Evolutionary conservation across 2,113 vertebrate species (phyloP).

Genomic region (Thunnus thynnus): DNA sequence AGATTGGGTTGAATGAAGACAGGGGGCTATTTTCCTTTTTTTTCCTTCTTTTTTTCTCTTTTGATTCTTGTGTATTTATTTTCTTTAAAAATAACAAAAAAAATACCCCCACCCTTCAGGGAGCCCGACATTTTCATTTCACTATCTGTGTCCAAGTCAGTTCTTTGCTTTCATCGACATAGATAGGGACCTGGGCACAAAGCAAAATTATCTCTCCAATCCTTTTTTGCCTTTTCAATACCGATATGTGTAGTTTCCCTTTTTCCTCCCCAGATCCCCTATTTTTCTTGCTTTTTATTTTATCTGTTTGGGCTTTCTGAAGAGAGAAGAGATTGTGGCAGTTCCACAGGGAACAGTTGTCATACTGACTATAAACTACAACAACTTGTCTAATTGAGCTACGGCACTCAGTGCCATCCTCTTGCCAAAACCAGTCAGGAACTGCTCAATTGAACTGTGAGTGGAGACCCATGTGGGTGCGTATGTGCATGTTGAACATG

Average conservation of each 20-base stretch:
- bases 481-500: slow-evolving; percentile 22
- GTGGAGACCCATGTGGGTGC: slow-evolving; percentile 32
- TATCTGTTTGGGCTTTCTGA: slow-evolving; percentile 6
- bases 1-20: not conserved
- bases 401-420: slow-evolving; percentile 42
- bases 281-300: slow-evolving; percentile 5
- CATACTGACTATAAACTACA: slow-evolving; percentile 63
- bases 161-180: slow-evolving; percentile 25
- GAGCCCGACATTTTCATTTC: not conserved
- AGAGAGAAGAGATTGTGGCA: slow-evolving; percentile 4
- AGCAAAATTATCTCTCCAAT: slow-evolving; percentile 4
- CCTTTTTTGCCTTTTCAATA: not conserved
- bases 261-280: not conserved
- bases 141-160: not conserved
- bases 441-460: slow-evolving; percentile 47
- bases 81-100: not conserved
- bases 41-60: too few relatives aligned
- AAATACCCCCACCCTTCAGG: not conserved
- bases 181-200: not conserved
- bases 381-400: slow-evolving; percentile 75
- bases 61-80: too few relatives aligned
- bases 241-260: not conserved
- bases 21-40: not conserved
- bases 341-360: slow-evolving; percentile 50
- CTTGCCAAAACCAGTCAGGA: slow-evolving; percentile 60